These are phyloP conservation scores for Anagyrus pseudococci DNA, from an alignment of 2,888 invertebrate species.

Conservation along the genomic window DNA sequence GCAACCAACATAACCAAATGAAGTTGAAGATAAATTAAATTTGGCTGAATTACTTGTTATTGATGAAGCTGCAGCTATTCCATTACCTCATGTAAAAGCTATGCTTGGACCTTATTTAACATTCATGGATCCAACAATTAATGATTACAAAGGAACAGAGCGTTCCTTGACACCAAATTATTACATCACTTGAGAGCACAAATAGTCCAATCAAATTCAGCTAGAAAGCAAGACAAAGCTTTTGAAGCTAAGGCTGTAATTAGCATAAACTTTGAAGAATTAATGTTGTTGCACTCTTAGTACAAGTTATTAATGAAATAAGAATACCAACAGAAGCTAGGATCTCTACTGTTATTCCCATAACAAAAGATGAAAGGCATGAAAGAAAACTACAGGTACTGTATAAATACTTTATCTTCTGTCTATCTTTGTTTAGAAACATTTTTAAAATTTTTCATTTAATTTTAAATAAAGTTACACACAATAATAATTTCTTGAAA, in stretches of 20 bases:
- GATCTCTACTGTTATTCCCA: slow-evolving; percentile 46
- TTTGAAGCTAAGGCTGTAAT: slow-evolving; percentile 58
- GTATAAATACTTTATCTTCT: background rate
- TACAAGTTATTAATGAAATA: slow-evolving; percentile 69
- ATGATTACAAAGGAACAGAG: slow-evolving; percentile 99
- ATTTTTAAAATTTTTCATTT: too few relatives aligned
- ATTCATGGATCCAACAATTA: slow-evolving; percentile 95
- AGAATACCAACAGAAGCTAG: slow-evolving; percentile 65
- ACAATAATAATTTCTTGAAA: background rate
- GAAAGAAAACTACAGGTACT: slow-evolving; percentile 62
- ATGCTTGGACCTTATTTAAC: slow-evolving; percentile 91
- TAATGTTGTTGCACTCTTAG: slow-evolving; percentile 72
- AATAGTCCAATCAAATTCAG: slow-evolving; percentile 59
- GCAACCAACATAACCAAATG: too few relatives aligned
- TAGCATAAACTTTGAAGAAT: slow-evolving; percentile 64
- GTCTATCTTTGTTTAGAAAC: slow-evolving; percentile 15
- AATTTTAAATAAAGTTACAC: background rate
- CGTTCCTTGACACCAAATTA: slow-evolving; percentile 91
- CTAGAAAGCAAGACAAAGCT: slow-evolving; percentile 65
- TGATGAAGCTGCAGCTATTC: slow-evolving; percentile 99
- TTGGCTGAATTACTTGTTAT: slow-evolving; percentile 96
- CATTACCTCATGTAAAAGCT: slow-evolving; percentile 87
- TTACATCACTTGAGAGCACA: slow-evolving; percentile 83
- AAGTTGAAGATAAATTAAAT: slow-evolving; percentile 76
- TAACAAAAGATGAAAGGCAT: slow-evolving; percentile 63